Percentiles rank a stretch among this genome's conserved stretches.
Evolutionary conservation across 2,113 vertebrate species (phyloP).

Genomic region (Eleginops maclovinus): DNA sequence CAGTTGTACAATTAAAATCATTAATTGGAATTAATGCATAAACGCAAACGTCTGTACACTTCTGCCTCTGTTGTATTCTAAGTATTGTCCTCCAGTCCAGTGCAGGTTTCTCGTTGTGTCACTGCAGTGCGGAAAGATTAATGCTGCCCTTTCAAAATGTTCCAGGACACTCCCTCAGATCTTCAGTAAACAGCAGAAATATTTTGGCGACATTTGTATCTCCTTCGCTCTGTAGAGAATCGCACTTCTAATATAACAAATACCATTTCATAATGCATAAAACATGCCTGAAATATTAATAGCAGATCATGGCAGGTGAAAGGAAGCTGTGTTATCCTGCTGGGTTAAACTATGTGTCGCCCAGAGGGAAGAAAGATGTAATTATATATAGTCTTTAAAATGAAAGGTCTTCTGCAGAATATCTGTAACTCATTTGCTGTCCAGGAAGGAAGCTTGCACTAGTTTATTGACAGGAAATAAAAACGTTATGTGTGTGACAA

Average conservation of each 20-base stretch:
- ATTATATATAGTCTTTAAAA: slow-evolving; percentile 11
- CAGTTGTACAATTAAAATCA: slow-evolving; percentile 34
- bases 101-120: slow-evolving; percentile 31
- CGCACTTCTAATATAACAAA: slow-evolving; percentile 45
- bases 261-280: slow-evolving; percentile 46
- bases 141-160: slow-evolving; percentile 73
- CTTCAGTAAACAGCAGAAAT: slow-evolving; percentile 51
- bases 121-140: slow-evolving; percentile 58
- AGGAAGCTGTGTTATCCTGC: slow-evolving; percentile 33
- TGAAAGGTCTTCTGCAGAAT: too few species aligned
- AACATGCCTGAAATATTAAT: slow-evolving; percentile 54
- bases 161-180: slow-evolving; percentile 61
- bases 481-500: too few species aligned
- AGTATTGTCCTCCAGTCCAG: slow-evolving; percentile 39
- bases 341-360: slow-evolving; percentile 17
- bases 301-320: slow-evolving; percentile 16
- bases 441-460: not conserved
- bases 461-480: not conserved
- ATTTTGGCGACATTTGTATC: slow-evolving; percentile 48
- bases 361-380: slow-evolving; percentile 34
- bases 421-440: not conserved
- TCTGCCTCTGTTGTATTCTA: slow-evolving; percentile 23
- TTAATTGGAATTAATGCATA: slow-evolving; percentile 28
- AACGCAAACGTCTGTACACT: slow-evolving; percentile 32
- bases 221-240: not conserved